Conservation (phyloP, 2,797 vertebrate genomes). For the Phrynocephalus forsythii region DNA sequence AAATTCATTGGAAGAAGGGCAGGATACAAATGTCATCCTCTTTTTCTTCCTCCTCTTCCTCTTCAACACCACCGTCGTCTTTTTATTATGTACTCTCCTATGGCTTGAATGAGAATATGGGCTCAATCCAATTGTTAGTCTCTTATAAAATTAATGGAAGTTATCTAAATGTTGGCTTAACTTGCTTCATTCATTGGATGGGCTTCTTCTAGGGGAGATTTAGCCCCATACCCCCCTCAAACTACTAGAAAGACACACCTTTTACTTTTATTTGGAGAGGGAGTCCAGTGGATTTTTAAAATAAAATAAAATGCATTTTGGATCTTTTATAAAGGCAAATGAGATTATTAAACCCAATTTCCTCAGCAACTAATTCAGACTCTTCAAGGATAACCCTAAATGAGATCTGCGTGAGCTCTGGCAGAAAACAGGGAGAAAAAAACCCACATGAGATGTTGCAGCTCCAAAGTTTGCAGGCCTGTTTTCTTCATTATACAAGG, state of each 20-base stretch:
- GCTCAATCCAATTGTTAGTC: too few relatives aligned
- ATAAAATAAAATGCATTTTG: background rate
- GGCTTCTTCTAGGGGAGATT: too few relatives aligned
- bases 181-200: too few relatives aligned
- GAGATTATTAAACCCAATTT: constrained; percentile 17
- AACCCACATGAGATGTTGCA: background rate
- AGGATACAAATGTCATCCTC: background rate
- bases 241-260: background rate
- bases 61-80: background rate
- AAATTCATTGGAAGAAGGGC: too few relatives aligned
- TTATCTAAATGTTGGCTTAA: too few relatives aligned
- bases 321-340: background rate
- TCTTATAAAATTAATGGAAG: too few relatives aligned
- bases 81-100: background rate
- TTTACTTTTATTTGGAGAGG: background rate
- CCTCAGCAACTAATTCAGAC: background rate
- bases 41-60: background rate
- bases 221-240: background rate
- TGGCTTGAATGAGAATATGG: background rate
- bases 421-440: background rate
- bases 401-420: background rate
- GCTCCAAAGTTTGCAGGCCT: background rate
- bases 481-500: constrained; percentile 1
- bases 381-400: background rate
- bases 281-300: background rate